Evolutionary conservation across 2,888 invertebrate species (phyloP), one percentile per base, ranked within the genome.

Genomic region (Andricus quercusramuli): DNA sequence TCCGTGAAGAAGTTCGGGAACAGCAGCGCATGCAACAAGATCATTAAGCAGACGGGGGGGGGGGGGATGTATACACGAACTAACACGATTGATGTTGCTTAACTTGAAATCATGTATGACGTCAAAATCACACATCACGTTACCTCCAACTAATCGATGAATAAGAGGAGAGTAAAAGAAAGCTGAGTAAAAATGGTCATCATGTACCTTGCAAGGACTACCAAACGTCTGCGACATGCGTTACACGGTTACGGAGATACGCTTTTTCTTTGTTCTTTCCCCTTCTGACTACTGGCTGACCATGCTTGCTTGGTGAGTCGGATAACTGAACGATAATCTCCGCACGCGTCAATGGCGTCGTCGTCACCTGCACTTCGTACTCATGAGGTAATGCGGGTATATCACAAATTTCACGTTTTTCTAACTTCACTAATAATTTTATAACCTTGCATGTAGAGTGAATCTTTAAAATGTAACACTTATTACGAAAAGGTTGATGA

Each of bases 301-400:
- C 3, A 20, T 20, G 20, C 56, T 1, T 56, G 20, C 56, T 56
- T 56, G 56, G 56, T 20, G 56, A 56, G 56, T 6, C 56, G 20
- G 4, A 56, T 56, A 56, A 56, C n/a, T 3, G 56, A 56, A 56
- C 56, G 56, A 56, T 56, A 56, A 56, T 56, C 56, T 20, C 56
- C 11, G 56, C 56, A 56, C 56, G 56, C 56, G 56, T 56, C 56
- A 56, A 56, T 56, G 56, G 56, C 56, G 56, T 56, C 56, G 56
- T 56, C 20, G 56, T 56, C 56, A 56, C 56, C 56, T 56, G 56
- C 56, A 56, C 56, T 56, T 56, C 56, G 29, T 29, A 56, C 56
- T 20, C 56, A 4, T 56, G 8, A 20, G 56, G 17, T 20, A 20
- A n/a, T 56, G 56, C 56, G 29, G 29, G 4, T 20, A 20, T 56